Base-by-base conservation (phyloP, 2,888 invertebrate genomes). In the Osmoderma eremita region DNA sequence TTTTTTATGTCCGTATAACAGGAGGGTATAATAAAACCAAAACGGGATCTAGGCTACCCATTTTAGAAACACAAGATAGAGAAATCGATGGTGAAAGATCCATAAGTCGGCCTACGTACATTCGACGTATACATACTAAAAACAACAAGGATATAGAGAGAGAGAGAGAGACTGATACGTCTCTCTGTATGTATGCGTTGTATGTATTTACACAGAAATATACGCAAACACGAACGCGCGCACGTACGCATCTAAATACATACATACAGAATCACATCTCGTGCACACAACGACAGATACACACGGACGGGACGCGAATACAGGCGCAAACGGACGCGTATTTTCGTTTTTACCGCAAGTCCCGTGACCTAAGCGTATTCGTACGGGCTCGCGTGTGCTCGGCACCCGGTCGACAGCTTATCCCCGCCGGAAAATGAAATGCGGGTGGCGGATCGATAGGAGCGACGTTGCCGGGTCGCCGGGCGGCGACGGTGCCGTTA, bases 391-490 rank as follows among this genome's bases (percentile, higher is more conserved):
- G 72, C 66, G 67, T 62, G 67, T 58, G 66, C 70, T 70, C 71
- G 72, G 65, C 69, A 67, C 69, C 69, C 67, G 17, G 8, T 30
- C 58, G 58, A 61, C 15, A 41, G 58, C 58, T 61, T 61, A 61
- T 61, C 71, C 65, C 73, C 70, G 63, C 30, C 17, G 38, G 69
- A 42, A 54, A 67, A 68, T 70, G 69, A 73, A 73, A 73, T 74
- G 74, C 75, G 73, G 75, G 75, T 74, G 75, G 75, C 69, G 71
- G 74, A 74, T 75, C 75, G 72, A 75, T 75, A 75, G 38, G 15
- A 61, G 67, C 61, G 69, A 22, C 51, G 69, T 69, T 69, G 69
- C 67, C 65, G 36, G 30, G 30, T 45, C 50, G 22, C 13, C 12
- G 17, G 38, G 13, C 15, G 15, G 56, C 72, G 66, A 18, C 71